Base-by-base conservation (phyloP, 2,797 vertebrate species). In the Tolypeutes matacus region DNA sequence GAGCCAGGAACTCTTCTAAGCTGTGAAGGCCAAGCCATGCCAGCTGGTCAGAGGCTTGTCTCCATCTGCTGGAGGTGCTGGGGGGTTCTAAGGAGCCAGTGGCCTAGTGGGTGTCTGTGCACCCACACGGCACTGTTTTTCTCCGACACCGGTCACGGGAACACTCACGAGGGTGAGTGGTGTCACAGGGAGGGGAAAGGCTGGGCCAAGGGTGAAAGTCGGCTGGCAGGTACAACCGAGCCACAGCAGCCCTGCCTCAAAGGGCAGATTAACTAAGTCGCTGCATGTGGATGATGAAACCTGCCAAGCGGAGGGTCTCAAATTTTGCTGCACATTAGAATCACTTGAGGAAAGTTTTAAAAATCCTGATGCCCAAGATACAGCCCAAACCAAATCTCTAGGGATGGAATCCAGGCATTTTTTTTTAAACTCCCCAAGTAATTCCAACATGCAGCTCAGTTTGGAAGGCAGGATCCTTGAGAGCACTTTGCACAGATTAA, bases 341-440 rank as follows among this genome's bases (percentile, higher is more conserved):
- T 53, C 78, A 56, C 42, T 17, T 1, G 0, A 6, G 25, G 29
- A 42, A 42, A 15, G 23, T 29, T 90, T n/a, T 25, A n/a, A 70
- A 85, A 53, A n/a, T 56, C 46, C 46, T 23, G 4, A 39, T 3
- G 12, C 21, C 73, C 78, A 62, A 39, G 10, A 53, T 92, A 85
- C 73, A 81, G 51, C 27, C 56, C 76, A 56, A 64, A 91, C 29
- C 53, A 70, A 76, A 56, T 70, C 56, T 27, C 56, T 31, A 67
- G 76, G 23, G 75, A 81, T 20, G 2, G 3, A 62, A 69, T 49
- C 27, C 3, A n/a, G 34, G 58, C 69, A 86, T 81, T 23, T 31
- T 36, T 82, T 84, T 67, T n/a, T 36, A 82, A 93, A 82, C 29
- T 82, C 34, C 27, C 82, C 87, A 86, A 13, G 69, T 6, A 27